Evolutionary conservation across 2,888 invertebrate genomes (phyloP).

Genomic region (Fragum whitleyi): DNA sequence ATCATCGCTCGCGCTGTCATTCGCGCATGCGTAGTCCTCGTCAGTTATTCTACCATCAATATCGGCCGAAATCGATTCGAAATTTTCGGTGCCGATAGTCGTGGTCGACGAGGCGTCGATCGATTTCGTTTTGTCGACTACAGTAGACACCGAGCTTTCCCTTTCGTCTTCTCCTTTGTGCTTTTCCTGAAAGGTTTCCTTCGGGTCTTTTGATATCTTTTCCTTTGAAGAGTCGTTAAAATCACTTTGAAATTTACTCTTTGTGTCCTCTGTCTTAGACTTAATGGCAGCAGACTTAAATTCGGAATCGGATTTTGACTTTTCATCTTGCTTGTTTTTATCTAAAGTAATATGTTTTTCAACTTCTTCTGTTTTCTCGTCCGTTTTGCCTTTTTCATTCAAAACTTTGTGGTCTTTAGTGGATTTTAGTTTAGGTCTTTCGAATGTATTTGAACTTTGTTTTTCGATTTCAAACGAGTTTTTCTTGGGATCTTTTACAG

Average conservation of each 20-base stretch:
- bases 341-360: slow-evolving; percentile 4
- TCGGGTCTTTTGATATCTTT: background rate
- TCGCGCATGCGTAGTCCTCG: slow-evolving; percentile 54
- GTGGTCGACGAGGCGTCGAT: slow-evolving; percentile 35
- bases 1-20: slow-evolving; percentile 45
- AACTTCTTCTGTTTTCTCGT: background rate
- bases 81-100: slow-evolving; percentile 48
- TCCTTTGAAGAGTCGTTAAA: background rate
- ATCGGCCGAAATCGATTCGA: slow-evolving; percentile 57
- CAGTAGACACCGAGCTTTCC: slow-evolving; percentile 11
- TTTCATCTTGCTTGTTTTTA: slow-evolving; percentile 17
- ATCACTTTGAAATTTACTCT: background rate
- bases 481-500: slow-evolving; percentile 17
- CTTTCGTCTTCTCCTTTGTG: slow-evolving; percentile 30
- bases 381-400: background rate
- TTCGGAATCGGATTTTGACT: slow-evolving; percentile 23
- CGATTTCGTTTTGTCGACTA: slow-evolving; percentile 1
- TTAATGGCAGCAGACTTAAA: slow-evolving; percentile 30
- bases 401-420: slow-evolving; percentile 12
- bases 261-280: background rate
- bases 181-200: slow-evolving; percentile 31
- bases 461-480: slow-evolving; percentile 29
- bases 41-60: slow-evolving; percentile 40
- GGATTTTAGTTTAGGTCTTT: slow-evolving; percentile 43
- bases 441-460: slow-evolving; percentile 31